Conservation (phyloP, 2,113 vertebrate genomes). For the Leuciscus idus region DNA sequence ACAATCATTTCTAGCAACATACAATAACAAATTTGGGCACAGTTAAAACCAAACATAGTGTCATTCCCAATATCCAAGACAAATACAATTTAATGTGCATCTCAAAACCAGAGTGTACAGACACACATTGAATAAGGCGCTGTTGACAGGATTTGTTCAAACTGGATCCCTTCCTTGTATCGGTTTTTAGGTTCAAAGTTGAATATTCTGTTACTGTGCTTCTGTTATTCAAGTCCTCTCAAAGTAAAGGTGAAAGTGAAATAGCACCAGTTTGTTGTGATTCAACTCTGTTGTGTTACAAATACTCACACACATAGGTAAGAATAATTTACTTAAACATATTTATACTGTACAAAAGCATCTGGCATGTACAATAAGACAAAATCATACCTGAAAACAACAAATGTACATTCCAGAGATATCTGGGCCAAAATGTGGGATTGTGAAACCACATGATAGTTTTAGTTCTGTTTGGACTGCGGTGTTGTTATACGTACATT, state of each 20-base stretch:
- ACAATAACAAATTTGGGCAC: constrained; percentile 57
- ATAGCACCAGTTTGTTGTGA: constrained; percentile 57
- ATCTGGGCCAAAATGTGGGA: constrained; percentile 29
- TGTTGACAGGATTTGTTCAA: constrained; percentile 1
- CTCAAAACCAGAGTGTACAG: constrained; percentile 16
- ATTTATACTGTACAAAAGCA: constrained; percentile 54
- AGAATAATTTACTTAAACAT: constrained; percentile 62
- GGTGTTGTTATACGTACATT: neutral
- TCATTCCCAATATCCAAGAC: constrained; percentile 48
- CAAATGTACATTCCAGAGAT: constrained; percentile 36
- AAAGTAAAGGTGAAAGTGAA: constrained; percentile 37
- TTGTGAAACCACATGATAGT: constrained; percentile 6
- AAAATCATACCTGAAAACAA: constrained; percentile 53
- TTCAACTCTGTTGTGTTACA: constrained; percentile 45
- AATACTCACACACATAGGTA: constrained; percentile 44
- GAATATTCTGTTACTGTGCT: constrained; percentile 19
- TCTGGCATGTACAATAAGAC: constrained; percentile 57
- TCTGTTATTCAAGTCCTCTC: constrained; percentile 30
- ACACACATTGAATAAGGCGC: constrained; percentile 30
- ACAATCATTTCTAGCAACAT: constrained; percentile 62
- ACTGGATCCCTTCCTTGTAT: constrained; percentile 1
- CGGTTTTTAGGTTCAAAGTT: neutral
- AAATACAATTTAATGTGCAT: constrained; percentile 54
- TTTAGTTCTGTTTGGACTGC: constrained; percentile 1
- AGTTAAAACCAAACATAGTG: constrained; percentile 36